A percentile compares a stretch with the other conserved stretches of the same genome.
These are phyloP conservation scores for Brenthis ino DNA, from an alignment of 2,888 invertebrate species.

Conservation along the genomic window DNA sequence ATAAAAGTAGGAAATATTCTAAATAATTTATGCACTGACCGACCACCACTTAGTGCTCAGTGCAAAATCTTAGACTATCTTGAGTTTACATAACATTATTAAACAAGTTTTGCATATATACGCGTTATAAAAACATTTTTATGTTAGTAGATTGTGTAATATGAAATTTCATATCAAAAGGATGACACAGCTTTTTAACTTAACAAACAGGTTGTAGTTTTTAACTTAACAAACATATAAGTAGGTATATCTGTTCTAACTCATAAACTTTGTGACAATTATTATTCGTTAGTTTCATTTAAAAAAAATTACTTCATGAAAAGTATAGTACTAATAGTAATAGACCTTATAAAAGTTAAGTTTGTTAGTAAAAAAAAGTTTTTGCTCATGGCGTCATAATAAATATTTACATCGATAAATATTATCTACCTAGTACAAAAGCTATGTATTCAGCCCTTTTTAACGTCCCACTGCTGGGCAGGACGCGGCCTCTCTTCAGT, in stretches of 20 bases:
- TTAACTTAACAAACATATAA: neutral
- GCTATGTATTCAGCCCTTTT: too few relatives aligned
- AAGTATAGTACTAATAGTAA: too few relatives aligned
- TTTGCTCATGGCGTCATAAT: too few relatives aligned
- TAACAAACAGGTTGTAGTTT: neutral
- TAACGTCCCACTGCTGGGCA: too few relatives aligned
- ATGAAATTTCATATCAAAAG: slow-evolving; percentile 1
- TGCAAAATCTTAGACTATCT: slow-evolving; percentile 22
- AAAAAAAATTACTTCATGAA: too few relatives aligned
- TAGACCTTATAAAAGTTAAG: too few relatives aligned
- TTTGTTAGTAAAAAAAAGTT: too few relatives aligned
- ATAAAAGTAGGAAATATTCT: slow-evolving; percentile 39
- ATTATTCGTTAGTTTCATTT: too few relatives aligned
- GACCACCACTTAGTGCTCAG: slow-evolving; percentile 31
- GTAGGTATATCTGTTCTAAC: neutral
- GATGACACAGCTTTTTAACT: neutral
- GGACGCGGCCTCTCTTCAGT: too few relatives aligned
- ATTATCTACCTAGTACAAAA: too few relatives aligned
- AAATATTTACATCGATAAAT: too few relatives aligned
- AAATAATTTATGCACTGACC: slow-evolving; percentile 35
- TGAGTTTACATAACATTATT: slow-evolving; percentile 29
- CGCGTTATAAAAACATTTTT: slow-evolving; percentile 6
- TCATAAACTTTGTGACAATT: too few relatives aligned
- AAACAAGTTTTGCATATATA: slow-evolving; percentile 16
- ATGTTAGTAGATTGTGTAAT: slow-evolving; percentile 2